Evolutionary conservation across 2,113 vertebrate genomes (phyloP).

Genomic region (Aepyceros melampus): DNA sequence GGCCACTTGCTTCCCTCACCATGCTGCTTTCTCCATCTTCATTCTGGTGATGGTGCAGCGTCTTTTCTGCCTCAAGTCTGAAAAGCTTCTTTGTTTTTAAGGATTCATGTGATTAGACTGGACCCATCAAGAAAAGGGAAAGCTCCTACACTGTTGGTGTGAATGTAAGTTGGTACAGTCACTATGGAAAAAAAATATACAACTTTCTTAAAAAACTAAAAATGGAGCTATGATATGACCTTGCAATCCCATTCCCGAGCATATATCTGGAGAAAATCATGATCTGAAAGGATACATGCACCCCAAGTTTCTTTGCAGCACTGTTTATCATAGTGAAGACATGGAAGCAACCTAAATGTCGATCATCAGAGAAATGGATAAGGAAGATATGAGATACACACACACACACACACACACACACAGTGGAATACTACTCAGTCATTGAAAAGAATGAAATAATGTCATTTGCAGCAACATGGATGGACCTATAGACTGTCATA

Average conservation of each 20-base stretch:
- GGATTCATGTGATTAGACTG: not conserved
- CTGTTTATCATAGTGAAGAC: not conserved
- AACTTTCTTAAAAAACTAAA: not conserved
- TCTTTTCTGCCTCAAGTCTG: not conserved
- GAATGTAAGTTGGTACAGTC: not conserved
- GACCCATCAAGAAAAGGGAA: not conserved
- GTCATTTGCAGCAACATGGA: not conserved
- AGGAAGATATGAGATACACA: not conserved
- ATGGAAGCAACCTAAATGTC: not conserved
- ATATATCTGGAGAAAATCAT: not conserved
- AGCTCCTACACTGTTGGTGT: not conserved
- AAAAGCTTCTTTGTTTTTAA: constrained; percentile 16
- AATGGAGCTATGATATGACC: not conserved
- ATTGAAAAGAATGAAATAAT: not conserved
- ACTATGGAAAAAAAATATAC: not conserved
- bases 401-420: not conserved
- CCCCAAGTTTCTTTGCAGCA: not conserved
- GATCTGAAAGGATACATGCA: not conserved
- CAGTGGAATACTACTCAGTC: not conserved
- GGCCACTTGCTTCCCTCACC: not conserved
- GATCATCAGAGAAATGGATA: not conserved
- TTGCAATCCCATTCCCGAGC: not conserved
- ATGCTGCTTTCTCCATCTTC: not conserved
- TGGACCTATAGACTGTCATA: not conserved
- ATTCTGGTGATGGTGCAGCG: not conserved